phyloP scores from a whole-genome alignment of 2,113 vertebrate species.

The Desmodus rotundus region DNA sequence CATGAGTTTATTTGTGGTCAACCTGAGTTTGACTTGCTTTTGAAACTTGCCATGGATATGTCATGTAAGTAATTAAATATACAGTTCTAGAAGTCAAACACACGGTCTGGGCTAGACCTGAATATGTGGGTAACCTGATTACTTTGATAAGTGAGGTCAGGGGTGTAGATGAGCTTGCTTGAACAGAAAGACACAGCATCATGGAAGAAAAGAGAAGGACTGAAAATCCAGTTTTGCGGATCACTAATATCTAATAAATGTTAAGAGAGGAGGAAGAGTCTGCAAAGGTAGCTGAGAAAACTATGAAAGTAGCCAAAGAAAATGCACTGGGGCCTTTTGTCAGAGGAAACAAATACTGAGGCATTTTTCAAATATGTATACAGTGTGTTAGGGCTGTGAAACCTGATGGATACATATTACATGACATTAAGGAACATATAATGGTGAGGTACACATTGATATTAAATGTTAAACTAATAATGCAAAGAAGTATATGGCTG shows the following conservation, averaged over 20 bases:
- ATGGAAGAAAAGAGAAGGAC: not conserved
- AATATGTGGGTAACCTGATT: not conserved
- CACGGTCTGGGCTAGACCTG: not conserved
- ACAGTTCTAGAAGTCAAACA: not conserved
- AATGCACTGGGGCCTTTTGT: not conserved
- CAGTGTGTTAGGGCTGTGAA: not conserved
- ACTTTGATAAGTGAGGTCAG: not conserved
- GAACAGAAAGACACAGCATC: not conserved
- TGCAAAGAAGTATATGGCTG: not conserved
- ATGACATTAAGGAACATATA: not conserved
- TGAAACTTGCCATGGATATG: not conserved
- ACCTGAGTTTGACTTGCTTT: not conserved
- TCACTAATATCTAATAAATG: not conserved
- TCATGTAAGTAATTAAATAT: not conserved
- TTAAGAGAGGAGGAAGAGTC: not conserved
- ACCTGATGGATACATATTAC: not conserved
- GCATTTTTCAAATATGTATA: not conserved
- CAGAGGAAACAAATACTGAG: not conserved
- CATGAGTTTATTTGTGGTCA: not conserved
- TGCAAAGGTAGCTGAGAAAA: not conserved
- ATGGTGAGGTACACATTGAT: not conserved
- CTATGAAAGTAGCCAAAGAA: not conserved
- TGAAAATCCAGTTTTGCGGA: not conserved
- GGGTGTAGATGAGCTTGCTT: not conserved
- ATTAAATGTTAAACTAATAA: not conserved